These are phyloP conservation scores for Dicrostonyx torquatus DNA, from an alignment of 2,797 vertebrate genomes.

Conservation along the genomic window DNA sequence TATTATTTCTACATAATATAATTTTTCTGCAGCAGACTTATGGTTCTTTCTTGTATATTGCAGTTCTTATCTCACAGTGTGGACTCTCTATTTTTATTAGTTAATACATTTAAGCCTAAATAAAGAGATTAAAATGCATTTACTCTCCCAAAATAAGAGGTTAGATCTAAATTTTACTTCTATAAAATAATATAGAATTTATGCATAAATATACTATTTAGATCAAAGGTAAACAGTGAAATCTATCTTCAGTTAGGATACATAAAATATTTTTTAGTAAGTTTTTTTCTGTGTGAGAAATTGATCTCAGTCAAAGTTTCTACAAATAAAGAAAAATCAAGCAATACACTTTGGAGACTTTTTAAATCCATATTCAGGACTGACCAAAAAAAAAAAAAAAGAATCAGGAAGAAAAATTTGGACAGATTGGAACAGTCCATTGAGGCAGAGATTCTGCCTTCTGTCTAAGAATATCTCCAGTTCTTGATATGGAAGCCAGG, in stretches of 20 bases:
- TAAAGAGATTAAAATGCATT: neutral
- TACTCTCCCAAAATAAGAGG: neutral
- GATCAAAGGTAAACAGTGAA: neutral
- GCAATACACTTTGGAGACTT: neutral
- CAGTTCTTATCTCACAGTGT: neutral
- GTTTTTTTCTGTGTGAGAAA: neutral
- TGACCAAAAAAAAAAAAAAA: neutral
- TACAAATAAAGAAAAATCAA: neutral
- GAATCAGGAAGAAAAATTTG: neutral
- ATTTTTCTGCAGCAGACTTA: neutral
- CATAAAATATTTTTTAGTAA: neutral
- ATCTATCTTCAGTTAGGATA: neutral
- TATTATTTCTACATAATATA: neutral
- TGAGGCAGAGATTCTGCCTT: neutral
- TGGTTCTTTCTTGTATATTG: neutral
- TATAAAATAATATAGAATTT: neutral
- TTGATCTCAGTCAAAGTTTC: neutral
- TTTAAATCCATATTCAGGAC: neutral
- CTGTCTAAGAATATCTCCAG: neutral
- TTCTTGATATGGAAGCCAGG: neutral
- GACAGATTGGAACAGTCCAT: neutral
- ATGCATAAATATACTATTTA: neutral
- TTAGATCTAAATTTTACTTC: neutral
- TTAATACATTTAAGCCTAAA: neutral
- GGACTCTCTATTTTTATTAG: neutral